Percentiles rank a stretch among this genome's conserved stretches.
phyloP scores from a whole-genome alignment of 1,140 invertebrate species.

The Apis cerana region DNA sequence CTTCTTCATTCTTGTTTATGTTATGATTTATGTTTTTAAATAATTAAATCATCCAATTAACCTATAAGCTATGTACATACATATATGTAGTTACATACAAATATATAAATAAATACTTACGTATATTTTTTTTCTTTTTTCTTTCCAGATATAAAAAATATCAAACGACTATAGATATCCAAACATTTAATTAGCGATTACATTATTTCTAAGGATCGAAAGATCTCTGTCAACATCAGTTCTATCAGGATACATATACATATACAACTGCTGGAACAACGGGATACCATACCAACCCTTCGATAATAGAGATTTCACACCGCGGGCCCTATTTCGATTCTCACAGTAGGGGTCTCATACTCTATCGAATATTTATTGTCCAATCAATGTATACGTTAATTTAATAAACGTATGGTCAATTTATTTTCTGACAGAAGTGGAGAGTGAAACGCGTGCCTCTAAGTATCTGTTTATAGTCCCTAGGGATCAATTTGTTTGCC shows the following conservation, averaged over 20 bases:
- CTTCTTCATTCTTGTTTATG: no score
- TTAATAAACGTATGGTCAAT: conserved; percentile 17
- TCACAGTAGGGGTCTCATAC: conserved; percentile 77
- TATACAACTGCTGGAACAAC: conserved; percentile 42
- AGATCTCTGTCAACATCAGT: conserved; percentile 75
- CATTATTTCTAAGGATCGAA: conserved; percentile 70
- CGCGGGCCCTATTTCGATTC: conserved; percentile 78
- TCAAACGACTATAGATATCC: conserved; percentile 48
- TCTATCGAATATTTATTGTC: conserved; percentile 66
- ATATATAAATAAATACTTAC: not conserved
- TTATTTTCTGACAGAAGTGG: conserved; percentile 11
- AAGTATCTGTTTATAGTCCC: conserved; percentile 81
- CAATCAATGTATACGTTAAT: not conserved
- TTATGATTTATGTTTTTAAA: no score
- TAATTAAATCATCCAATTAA: no score
- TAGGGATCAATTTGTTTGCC: conserved; percentile 80
- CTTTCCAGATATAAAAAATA: not conserved
- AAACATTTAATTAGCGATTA: conserved; percentile 80
- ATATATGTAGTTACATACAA: no score
- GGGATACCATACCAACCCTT: conserved; percentile 67
- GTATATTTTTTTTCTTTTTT: no score
- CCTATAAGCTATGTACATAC: no score
- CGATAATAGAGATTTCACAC: conserved; percentile 81
- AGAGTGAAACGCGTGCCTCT: conserved; percentile 73
- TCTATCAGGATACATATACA: conserved; percentile 48